phyloP scores from a whole-genome alignment of 2,113 vertebrate genomes.

The Aspiorhynchus laticeps region DNA sequence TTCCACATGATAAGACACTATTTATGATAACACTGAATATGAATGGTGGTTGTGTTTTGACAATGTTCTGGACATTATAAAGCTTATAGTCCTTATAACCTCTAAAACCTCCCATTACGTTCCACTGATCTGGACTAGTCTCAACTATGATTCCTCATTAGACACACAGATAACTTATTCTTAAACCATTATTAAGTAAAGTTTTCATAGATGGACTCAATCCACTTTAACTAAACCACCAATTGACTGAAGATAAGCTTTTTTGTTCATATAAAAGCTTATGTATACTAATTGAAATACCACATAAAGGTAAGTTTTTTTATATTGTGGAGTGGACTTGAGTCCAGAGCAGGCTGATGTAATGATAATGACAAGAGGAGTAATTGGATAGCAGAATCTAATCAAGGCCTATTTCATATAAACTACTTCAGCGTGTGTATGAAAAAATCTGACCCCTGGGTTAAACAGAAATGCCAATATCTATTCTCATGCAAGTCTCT shows the following conservation, averaged over 20 bases:
- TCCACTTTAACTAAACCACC: not conserved
- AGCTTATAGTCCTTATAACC: not conserved
- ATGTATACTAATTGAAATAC: not conserved
- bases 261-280: not conserved
- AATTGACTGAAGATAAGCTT: not conserved
- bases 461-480: constrained; percentile 51
- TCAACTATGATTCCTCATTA: not conserved
- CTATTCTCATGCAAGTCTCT: constrained; percentile 44
- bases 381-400: constrained; percentile 54
- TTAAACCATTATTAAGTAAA: not conserved
- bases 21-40: not conserved
- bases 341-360: constrained; percentile 5
- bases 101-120: not conserved
- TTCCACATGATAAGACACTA: constrained; percentile 16
- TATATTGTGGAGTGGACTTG: not conserved
- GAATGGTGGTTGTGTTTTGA: not conserved
- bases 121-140: not conserved
- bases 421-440: constrained; percentile 14
- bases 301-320: constrained; percentile 7
- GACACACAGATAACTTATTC: not conserved
- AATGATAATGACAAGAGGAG: constrained; percentile 44
- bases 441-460: constrained; percentile 43
- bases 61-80: not conserved
- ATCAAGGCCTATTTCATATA: constrained; percentile 36
- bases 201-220: not conserved